Base-by-base conservation (phyloP, 2,888 invertebrate genomes). In the Lasioglossum morio region DNA sequence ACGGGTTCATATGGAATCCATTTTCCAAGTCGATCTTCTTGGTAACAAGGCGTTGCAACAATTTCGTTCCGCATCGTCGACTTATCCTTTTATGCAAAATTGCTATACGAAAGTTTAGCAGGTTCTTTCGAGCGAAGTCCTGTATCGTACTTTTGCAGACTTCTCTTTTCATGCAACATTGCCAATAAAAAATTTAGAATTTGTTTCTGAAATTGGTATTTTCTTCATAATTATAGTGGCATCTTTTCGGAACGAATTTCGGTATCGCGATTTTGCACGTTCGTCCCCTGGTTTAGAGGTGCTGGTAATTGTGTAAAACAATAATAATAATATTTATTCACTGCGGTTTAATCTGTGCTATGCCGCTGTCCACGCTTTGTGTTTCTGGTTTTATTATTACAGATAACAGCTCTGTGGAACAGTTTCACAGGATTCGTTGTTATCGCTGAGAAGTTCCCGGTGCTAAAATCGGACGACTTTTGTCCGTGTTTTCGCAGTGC, bases 301-400 rank as follows among this genome's bases (percentile, higher is more conserved):
- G 5, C 34, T 70, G 43, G 34, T 23, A 70, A 43, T 72, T 37
- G n/a, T 48, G 37, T 79, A 37, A 78, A 72, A 81, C 30, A 63
- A 30, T 46, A 72, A 66, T n/a, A 79, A 63, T 30, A 30, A 79
- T 78, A 14, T 40, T 66, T 30, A 48, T 48, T 78, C 40, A 40
- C 27, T 19, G 14, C 14, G 53, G 37, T 43, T 72, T 72, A 69
- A 80, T 30, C 70, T 81, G n/a, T 23, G 57, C 34, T 69, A 57
- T n/a, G 37, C 43, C 34, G 34, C 69, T 37, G 69, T 74, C 37
- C 23, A n/a, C 57, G 70, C 43, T 37, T 43, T 73, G 57, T 73
- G 43, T 69, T 73, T 69, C 16, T 37, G 30, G 63, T 48, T 79
- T 82, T 82, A 82, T 82, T 82, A 70, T 80, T 66, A 69, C 37